Conservation (phyloP, 2,888 invertebrate genomes). For the Sarcophaga carnaria region DNA sequence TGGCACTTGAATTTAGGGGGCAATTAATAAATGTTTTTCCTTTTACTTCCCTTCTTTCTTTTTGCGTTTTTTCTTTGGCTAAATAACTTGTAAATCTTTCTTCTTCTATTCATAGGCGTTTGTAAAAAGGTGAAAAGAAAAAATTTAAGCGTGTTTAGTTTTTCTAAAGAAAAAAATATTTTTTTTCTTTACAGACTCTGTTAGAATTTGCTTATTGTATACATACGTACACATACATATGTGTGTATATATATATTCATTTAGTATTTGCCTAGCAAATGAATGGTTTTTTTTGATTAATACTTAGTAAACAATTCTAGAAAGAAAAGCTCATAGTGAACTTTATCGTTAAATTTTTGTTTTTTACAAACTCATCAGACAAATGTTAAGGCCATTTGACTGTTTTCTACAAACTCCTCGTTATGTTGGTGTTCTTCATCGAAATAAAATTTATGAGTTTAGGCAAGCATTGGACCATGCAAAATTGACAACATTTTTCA, state of each 20-base stretch:
- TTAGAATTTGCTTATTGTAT: neutral
- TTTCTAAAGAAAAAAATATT: neutral
- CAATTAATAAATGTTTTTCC: conserved; percentile 51
- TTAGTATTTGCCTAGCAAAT: too few relatives aligned
- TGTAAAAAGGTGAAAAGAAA: neutral
- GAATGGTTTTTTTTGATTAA: too few relatives aligned
- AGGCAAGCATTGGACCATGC: neutral
- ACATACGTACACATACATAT: too few relatives aligned
- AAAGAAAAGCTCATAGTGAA: too few relatives aligned
- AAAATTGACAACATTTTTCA: conserved; percentile 9
- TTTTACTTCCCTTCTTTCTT: neutral
- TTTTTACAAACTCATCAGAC: neutral
- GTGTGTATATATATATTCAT: too few relatives aligned
- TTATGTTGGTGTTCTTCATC: neutral
- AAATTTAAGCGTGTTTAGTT: neutral
- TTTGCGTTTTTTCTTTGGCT: neutral
- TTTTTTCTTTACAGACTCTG: neutral
- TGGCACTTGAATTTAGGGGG: conserved; percentile 27
- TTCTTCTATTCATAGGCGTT: neutral
- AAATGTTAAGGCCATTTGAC: neutral
- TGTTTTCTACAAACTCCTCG: neutral
- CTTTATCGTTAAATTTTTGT: neutral
- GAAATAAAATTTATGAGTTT: neutral
- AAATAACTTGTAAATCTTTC: conserved; percentile 1
- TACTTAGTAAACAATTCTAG: too few relatives aligned